phyloP scores from a whole-genome alignment of 2,797 vertebrate species.

The Poliocrania exsul region DNA sequence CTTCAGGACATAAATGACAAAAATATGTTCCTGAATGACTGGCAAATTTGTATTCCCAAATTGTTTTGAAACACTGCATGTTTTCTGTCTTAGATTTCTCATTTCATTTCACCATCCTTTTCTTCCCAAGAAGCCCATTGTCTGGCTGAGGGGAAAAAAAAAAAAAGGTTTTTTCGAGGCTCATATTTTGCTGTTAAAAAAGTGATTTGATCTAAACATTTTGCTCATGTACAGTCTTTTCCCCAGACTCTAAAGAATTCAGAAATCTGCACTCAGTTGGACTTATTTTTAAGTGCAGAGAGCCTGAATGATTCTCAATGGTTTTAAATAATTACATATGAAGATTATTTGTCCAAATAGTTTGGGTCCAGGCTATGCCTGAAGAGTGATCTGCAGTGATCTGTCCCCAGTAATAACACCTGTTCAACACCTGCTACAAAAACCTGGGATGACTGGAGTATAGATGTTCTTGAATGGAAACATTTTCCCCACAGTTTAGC shows the following conservation, averaged over 20 bases:
- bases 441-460: background rate
- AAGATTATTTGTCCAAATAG: background rate
- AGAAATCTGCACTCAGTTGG: background rate
- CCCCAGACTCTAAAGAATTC: background rate
- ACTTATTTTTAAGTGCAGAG: background rate
- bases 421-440: background rate
- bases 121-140: slow-evolving; percentile 1
- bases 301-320: background rate
- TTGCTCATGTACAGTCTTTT: background rate
- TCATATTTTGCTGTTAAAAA: background rate
- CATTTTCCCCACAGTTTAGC: accelerated
- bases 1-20: background rate
- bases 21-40: background rate
- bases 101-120: slow-evolving; percentile 13
- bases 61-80: background rate
- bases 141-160: background rate
- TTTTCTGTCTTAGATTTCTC: background rate
- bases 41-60: background rate
- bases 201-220: background rate
- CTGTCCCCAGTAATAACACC: background rate
- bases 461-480: background rate
- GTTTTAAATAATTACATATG: background rate
- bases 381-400: background rate
- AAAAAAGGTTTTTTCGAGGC: background rate
- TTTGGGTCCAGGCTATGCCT: background rate